Percentiles rank a stretch among this genome's conserved stretches.
These are phyloP conservation scores for Actias luna DNA, from an alignment of 2,888 invertebrate species.

Conservation along the genomic window DNA sequence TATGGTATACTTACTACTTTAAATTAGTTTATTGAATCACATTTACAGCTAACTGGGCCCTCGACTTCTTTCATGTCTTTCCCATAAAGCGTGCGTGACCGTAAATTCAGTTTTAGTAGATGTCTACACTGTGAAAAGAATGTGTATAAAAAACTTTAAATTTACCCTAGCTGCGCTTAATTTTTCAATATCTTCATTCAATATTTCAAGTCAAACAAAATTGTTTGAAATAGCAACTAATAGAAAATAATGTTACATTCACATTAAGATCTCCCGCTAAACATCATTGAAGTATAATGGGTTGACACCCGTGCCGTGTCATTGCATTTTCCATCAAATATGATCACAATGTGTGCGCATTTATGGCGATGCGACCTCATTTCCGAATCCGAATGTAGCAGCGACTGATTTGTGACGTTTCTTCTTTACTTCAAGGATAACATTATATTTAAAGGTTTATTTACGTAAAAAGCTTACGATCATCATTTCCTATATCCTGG, in stretches of 20 bases:
- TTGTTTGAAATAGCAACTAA: neutral
- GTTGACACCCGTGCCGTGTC: constrained; percentile 39
- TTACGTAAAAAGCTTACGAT: neutral
- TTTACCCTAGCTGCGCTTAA: too few relatives aligned
- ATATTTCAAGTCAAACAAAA: too few relatives aligned
- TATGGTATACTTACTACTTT: too few relatives aligned
- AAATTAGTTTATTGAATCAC: too few relatives aligned
- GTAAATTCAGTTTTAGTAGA: too few relatives aligned
- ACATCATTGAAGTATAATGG: constrained; percentile 44
- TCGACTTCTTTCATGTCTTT: too few relatives aligned
- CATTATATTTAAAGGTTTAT: neutral
- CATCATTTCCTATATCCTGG: neutral
- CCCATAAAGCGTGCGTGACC: too few relatives aligned
- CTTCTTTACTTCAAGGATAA: neutral
- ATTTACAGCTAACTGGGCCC: too few relatives aligned
- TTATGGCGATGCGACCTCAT: constrained; percentile 23
- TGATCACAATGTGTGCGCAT: constrained; percentile 46
- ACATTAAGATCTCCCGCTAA: constrained; percentile 30
- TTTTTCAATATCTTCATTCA: too few relatives aligned
- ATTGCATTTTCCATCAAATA: constrained; percentile 52
- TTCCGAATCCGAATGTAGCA: constrained; percentile 3
- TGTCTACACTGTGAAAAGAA: too few relatives aligned
- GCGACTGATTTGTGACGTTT: constrained; percentile 13
- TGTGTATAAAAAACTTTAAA: too few relatives aligned
- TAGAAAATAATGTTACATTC: neutral